phyloP scores from a whole-genome alignment of 2,797 vertebrate genomes.

The Catharus ustulatus region DNA sequence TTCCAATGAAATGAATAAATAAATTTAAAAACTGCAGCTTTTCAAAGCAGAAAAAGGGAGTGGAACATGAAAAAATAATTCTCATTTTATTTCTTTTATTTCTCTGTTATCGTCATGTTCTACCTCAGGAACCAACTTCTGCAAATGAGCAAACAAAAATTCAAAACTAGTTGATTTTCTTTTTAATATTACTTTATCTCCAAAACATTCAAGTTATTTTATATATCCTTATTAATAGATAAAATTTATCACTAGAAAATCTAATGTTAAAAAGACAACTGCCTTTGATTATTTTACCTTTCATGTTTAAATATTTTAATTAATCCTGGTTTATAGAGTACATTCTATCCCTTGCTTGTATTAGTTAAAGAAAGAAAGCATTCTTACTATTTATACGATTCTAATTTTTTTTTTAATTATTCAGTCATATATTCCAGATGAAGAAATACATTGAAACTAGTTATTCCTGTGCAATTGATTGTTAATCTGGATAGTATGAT shows the following conservation, averaged over 20 bases:
- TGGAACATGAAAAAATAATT: not conserved
- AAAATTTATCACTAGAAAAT: not conserved
- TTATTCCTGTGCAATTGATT: not conserved
- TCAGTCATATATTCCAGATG: not conserved
- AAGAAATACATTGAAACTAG: not conserved
- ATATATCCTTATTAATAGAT: not conserved
- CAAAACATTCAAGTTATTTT: not conserved
- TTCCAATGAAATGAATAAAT: not conserved
- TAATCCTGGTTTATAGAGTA: not conserved
- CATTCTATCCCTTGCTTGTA: not conserved
- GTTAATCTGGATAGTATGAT: not conserved
- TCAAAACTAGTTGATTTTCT: not conserved
- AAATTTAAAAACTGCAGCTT: not conserved
- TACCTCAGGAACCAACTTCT: not conserved
- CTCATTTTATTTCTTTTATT: not conserved
- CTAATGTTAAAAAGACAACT: not conserved
- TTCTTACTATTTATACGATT: not conserved
- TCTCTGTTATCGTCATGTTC: not conserved
- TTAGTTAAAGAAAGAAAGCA: not conserved
- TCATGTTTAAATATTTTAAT: not conserved
- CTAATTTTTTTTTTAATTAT: not conserved
- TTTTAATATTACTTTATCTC: not conserved
- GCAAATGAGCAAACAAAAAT: not conserved
- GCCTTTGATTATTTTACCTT: not conserved
- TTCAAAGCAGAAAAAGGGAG: not conserved